Conservation (phyloP, 1,140 invertebrate genomes). For the Drosophila grimshawi region DNA sequence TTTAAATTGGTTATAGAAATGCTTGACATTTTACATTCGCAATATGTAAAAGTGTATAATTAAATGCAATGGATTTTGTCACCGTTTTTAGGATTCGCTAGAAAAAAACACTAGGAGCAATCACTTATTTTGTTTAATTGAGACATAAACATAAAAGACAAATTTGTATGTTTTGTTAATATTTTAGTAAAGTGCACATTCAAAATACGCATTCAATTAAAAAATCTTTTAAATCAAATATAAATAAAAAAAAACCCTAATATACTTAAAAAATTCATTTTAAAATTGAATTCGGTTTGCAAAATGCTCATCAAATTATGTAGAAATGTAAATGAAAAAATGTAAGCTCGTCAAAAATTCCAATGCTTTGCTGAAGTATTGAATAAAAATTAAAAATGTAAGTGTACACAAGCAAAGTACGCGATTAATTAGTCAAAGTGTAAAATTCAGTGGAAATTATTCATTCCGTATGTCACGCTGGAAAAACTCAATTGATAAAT, state of each 20-base stretch:
- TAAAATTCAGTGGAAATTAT: neutral
- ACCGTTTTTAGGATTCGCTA: no score
- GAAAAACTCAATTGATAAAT: neutral
- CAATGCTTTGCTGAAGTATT: no score
- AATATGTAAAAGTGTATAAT: no score
- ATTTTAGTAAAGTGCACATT: no score
- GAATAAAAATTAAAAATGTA: no score
- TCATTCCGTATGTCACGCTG: neutral
- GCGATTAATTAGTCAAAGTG: neutral
- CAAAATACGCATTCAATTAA: neutral
- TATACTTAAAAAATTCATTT: neutral
- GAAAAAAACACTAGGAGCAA: neutral
- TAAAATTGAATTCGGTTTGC: neutral
- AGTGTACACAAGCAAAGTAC: no score
- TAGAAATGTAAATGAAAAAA: neutral
- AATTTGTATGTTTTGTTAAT: no score
- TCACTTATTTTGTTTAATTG: neutral
- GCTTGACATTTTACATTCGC: no score
- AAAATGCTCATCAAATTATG: neutral
- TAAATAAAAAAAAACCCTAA: neutral
- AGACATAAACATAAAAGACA: no score
- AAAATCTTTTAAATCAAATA: neutral
- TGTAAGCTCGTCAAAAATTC: neutral
- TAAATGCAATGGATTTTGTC: no score
- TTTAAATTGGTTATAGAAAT: neutral